Evolutionary conservation across 1,140 invertebrate species (phyloP).

Genomic region (Eciton burchellii): DNA sequence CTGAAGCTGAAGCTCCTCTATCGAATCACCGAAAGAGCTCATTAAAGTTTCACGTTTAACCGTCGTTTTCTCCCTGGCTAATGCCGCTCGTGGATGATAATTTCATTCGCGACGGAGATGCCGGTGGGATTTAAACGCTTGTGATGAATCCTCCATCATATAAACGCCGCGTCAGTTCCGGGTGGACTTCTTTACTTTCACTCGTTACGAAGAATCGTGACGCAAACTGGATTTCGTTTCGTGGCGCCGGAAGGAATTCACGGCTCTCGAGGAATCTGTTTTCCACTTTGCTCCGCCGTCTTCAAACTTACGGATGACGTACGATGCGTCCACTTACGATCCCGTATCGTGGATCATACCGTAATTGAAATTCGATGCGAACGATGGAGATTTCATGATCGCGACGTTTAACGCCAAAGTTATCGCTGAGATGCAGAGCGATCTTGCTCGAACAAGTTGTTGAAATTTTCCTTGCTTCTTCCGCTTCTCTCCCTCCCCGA

Average conservation of each 20-base stretch:
- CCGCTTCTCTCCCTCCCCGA: not conserved
- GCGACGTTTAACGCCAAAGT: too few species aligned
- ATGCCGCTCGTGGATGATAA: conserved; percentile 39
- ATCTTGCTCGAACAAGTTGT: not conserved
- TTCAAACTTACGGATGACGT: not conserved
- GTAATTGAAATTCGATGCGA: not conserved
- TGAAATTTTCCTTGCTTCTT: not conserved
- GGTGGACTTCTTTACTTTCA: conserved; percentile 81
- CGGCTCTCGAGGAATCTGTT: conserved; percentile 25
- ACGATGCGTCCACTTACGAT: too few species aligned
- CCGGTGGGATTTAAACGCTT: conserved; percentile 33
- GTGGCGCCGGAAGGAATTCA: conserved; percentile 41
- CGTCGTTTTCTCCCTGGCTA: conserved; percentile 63
- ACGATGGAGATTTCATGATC: not conserved
- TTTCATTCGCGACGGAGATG: conserved; percentile 44
- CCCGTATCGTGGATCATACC: not conserved
- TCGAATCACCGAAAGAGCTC: not conserved
- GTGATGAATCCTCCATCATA: conserved; percentile 39
- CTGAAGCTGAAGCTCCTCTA: too few species aligned
- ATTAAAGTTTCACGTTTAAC: conserved; percentile 5
- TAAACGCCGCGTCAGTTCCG: conserved; percentile 75
- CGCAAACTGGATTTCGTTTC: conserved; percentile 74
- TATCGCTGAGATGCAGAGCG: not conserved
- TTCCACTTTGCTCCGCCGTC: conserved; percentile 17
- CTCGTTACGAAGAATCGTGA: conserved; percentile 80